Percentiles rank a stretch among this genome's conserved stretches.
These are phyloP conservation scores for Ephialtes manifestator DNA, from an alignment of 2,888 invertebrate genomes.

Conservation along the genomic window DNA sequence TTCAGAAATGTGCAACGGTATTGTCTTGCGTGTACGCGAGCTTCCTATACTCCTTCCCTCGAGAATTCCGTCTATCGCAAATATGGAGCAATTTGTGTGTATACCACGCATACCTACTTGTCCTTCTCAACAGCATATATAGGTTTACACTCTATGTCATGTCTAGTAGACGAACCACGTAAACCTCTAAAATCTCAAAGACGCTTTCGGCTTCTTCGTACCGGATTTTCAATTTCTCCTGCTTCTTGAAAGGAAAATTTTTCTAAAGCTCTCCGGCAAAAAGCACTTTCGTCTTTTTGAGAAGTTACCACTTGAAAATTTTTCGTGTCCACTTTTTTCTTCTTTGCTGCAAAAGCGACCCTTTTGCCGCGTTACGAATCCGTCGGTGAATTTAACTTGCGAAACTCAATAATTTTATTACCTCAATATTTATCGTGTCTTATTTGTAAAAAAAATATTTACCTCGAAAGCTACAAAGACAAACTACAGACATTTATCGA, in stretches of 20 bases:
- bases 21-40: neutral
- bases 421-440: too few relatives aligned
- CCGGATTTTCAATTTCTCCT: neutral
- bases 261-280: neutral
- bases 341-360: neutral
- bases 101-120: neutral
- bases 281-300: neutral
- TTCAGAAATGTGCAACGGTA: neutral
- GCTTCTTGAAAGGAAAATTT: neutral
- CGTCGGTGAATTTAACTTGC: neutral
- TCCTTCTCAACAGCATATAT: neutral
- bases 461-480: too few relatives aligned
- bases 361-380: neutral
- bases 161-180: neutral
- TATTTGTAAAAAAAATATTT: too few relatives aligned
- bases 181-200: neutral
- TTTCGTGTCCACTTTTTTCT: neutral
- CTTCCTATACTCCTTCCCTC: conserved; percentile 18
- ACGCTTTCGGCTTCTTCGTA: neutral
- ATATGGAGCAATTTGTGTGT: conserved; percentile 20
- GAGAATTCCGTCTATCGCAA: conserved; percentile 38
- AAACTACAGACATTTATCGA: too few relatives aligned
- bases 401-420: too few relatives aligned
- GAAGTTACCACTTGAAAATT: neutral
- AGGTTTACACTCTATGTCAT: neutral